These are phyloP conservation scores for Trichechus manatus DNA, from an alignment of 2,113 vertebrate species.

Conservation along the genomic window DNA sequence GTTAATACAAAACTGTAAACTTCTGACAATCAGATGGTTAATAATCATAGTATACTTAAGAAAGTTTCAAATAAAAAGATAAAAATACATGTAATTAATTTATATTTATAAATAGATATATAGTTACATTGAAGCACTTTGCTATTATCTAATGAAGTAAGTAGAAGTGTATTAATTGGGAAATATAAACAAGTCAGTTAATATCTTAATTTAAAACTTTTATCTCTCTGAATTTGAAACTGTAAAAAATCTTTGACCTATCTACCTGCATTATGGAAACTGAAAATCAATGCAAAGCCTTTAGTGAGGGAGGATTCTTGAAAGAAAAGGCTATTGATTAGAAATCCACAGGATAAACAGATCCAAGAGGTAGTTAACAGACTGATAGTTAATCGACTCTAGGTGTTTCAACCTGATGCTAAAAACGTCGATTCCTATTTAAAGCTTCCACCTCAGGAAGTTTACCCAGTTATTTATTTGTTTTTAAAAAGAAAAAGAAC, in stretches of 20 bases:
- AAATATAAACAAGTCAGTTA: background rate
- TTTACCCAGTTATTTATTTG: background rate
- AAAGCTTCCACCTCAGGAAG: constrained; percentile 12
- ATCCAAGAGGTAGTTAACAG: background rate
- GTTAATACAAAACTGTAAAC: background rate
- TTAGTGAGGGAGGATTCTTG: background rate
- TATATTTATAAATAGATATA: background rate
- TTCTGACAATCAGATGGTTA: background rate
- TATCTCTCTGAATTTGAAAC: constrained; percentile 8
- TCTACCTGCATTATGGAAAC: background rate
- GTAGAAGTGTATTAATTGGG: background rate
- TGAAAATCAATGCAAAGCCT: background rate
- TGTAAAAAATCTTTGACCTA: background rate
- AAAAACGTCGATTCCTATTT: background rate
- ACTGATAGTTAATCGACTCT: background rate
- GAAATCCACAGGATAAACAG: constrained; percentile 43
- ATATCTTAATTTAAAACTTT: constrained; percentile 5
- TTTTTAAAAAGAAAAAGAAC: background rate
- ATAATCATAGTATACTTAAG: background rate
- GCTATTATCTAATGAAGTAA: background rate
- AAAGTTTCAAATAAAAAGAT: background rate
- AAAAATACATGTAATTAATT: background rate
- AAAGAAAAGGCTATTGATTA: constrained; percentile 39
- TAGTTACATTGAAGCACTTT: background rate
- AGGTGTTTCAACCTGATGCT: background rate